Evolutionary conservation across 1,140 invertebrate genomes (phyloP), one percentile per base, ranked within the genome.

Genomic region (Calephelis nemesis): DNA sequence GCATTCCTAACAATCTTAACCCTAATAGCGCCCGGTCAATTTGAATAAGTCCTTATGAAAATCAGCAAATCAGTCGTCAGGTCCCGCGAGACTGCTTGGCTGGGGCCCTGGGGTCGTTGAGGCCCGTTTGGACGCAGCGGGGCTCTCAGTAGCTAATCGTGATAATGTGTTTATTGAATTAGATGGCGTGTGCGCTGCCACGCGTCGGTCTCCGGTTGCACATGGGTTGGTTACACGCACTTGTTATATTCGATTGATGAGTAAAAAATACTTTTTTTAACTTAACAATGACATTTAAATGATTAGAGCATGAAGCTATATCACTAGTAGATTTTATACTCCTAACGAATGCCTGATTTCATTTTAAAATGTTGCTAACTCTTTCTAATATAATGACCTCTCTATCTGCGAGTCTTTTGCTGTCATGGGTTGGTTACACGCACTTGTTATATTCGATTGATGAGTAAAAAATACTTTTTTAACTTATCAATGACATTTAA

Each of bases 131-230:
- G 66, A 60, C 78, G 62, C 81, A 73, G 77, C 73, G 73, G 81
- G 83, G 86, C 79, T 74, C 75, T 81, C 79, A 73, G 73, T 76
- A 81, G 85, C 85, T 91, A 91, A 91, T 91, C 88, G 86, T 72
- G 84, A 89, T 91, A 91, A 91, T 90, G 88, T 91, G 87, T 89
- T 91, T 91, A 91, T 91, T 89, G 86, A 91, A 90, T 91, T 91
- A 89, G 76, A 65, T 67, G 82, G 81, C 83, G 86, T 85, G 88
- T 91, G 88, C 87, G 85, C 73, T 77, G 76, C 54, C 54, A 58
- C 73, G 82, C 79, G 81, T 74, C 72, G 71, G 64, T 69, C 73
- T 70, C 72, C 67, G 68, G 70, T 74, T 77, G 74, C 75, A 82
- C 80, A 77, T 83, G 69, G 75, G 68, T 65, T 75, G 68, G 50